Percentiles rank a stretch among this genome's conserved stretches.
Evolutionary conservation across 2,888 invertebrate genomes (phyloP).

Genomic region (Caenorhabditis japonica): DNA sequence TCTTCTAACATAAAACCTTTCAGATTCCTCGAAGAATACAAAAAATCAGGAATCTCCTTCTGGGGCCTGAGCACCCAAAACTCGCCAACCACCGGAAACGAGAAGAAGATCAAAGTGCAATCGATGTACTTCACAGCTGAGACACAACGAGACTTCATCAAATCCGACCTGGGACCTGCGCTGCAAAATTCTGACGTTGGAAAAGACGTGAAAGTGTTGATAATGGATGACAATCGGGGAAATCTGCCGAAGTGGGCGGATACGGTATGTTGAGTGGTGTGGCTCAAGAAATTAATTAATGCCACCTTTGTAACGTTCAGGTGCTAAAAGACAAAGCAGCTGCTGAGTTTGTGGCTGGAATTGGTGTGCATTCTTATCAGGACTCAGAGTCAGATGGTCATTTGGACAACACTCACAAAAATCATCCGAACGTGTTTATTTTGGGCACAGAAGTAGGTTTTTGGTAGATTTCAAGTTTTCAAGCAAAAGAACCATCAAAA

Average conservation of each 20-base stretch:
- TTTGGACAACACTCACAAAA: slow-evolving; percentile 31
- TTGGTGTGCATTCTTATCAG: slow-evolving; percentile 48
- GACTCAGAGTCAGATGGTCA: slow-evolving; percentile 36
- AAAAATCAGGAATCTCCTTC: slow-evolving; percentile 81
- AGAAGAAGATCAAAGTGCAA: slow-evolving; percentile 81
- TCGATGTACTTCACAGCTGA: slow-evolving; percentile 82
- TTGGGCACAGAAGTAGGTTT: slow-evolving; percentile 39
- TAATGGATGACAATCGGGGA: slow-evolving; percentile 82
- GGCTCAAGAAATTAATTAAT: too few relatives aligned
- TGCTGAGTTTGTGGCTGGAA: slow-evolving; percentile 29
- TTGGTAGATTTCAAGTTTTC: too few relatives aligned
- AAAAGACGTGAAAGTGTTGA: slow-evolving; percentile 83
- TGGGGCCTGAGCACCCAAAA: slow-evolving; percentile 92
- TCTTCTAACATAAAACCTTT: slow-evolving; percentile 23
- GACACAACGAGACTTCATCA: slow-evolving; percentile 82
- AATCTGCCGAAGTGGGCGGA: slow-evolving; percentile 82
- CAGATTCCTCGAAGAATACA: slow-evolving; percentile 86
- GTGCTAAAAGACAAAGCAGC: slow-evolving; percentile 40
- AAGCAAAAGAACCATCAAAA: too few relatives aligned
- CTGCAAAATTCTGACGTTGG: slow-evolving; percentile 81
- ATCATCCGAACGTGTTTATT: slow-evolving; percentile 47
- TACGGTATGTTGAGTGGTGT: slow-evolving; percentile 80
- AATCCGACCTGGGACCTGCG: slow-evolving; percentile 85
- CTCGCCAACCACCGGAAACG: slow-evolving; percentile 83
- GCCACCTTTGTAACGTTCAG: too few relatives aligned